These are phyloP conservation scores for Hirtodrosophila cameraria DNA, from an alignment of 2,888 invertebrate genomes.

Conservation along the genomic window DNA sequence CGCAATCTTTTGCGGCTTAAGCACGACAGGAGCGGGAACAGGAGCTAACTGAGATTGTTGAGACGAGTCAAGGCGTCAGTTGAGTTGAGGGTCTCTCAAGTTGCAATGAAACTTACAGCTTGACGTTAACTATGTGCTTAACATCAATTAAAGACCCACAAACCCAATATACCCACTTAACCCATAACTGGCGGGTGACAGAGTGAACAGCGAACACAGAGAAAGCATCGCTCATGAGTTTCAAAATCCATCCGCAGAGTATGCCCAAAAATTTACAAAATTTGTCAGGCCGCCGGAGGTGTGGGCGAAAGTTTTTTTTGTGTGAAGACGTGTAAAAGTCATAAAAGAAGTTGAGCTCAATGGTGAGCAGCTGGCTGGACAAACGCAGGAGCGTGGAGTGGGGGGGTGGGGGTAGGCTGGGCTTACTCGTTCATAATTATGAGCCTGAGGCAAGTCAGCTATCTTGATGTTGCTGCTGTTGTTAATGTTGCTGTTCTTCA, in stretches of 20 bases:
- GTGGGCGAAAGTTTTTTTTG: not conserved
- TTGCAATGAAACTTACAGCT: conserved; percentile 42
- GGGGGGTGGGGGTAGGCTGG: not conserved
- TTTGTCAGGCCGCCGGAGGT: not conserved
- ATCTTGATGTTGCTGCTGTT: conserved; percentile 65
- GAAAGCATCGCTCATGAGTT: conserved; percentile 1
- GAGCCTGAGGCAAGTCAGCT: conserved; percentile 57
- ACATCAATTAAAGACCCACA: conserved; percentile 75
- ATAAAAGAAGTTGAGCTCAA: conserved; percentile 58
- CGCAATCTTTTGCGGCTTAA: too few species aligned
- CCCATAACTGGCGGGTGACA: conserved; percentile 54
- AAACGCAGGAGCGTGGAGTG: not conserved
- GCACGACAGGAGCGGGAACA: too few species aligned
- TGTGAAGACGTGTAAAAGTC: conserved; percentile 40
- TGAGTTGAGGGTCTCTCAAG: conserved; percentile 17
- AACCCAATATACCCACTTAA: conserved; percentile 71
- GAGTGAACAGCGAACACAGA: not conserved
- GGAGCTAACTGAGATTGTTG: too few species aligned
- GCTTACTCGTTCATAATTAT: conserved; percentile 67
- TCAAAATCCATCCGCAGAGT: too few species aligned
- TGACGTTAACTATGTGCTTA: conserved; percentile 61
- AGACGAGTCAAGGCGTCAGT: too few species aligned
- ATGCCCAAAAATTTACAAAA: not conserved
- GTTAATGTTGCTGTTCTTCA: conserved; percentile 34
- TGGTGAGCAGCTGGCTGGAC: conserved; percentile 20